These are phyloP conservation scores for Beris chalybata DNA, from an alignment of 2,888 invertebrate genomes.

Conservation along the genomic window DNA sequence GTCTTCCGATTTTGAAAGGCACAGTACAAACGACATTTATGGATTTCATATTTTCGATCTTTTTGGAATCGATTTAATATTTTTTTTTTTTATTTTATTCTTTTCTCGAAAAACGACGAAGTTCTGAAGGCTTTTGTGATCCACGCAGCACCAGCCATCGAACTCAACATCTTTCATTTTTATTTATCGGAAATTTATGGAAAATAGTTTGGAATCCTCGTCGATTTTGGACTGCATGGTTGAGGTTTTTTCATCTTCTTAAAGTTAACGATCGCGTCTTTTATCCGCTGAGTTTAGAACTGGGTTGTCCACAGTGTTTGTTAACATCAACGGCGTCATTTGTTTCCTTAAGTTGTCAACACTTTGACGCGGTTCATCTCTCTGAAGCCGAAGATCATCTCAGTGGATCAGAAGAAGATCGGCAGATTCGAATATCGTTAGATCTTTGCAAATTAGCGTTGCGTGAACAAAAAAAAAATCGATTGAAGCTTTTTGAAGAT, in stretches of 20 bases:
- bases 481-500: background rate
- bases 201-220: slow-evolving; percentile 5
- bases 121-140: background rate
- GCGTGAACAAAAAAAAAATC: background rate
- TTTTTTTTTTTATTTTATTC: too few relatives aligned
- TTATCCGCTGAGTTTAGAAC: too few relatives aligned
- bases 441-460: background rate
- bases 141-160: background rate
- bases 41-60: too few relatives aligned
- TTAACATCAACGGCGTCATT: slow-evolving; percentile 6
- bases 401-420: background rate
- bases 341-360: slow-evolving; percentile 20
- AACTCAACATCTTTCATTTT: slow-evolving; percentile 2
- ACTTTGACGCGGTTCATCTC: slow-evolving; percentile 11
- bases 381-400: background rate
- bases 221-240: background rate
- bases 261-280: too few relatives aligned
- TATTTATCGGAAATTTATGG: slow-evolving; percentile 21
- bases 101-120: too few relatives aligned
- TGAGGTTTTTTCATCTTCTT: too few relatives aligned
- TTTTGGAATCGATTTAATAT: too few relatives aligned
- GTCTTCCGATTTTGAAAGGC: too few relatives aligned
- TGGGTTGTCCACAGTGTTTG: too few relatives aligned
- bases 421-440: background rate
- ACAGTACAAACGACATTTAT: too few relatives aligned